A percentile compares a stretch with the other conserved stretches of the same genome.
These are phyloP conservation scores for Echiichthys vipera DNA, from an alignment of 2,797 vertebrate genomes.

Conservation along the genomic window DNA sequence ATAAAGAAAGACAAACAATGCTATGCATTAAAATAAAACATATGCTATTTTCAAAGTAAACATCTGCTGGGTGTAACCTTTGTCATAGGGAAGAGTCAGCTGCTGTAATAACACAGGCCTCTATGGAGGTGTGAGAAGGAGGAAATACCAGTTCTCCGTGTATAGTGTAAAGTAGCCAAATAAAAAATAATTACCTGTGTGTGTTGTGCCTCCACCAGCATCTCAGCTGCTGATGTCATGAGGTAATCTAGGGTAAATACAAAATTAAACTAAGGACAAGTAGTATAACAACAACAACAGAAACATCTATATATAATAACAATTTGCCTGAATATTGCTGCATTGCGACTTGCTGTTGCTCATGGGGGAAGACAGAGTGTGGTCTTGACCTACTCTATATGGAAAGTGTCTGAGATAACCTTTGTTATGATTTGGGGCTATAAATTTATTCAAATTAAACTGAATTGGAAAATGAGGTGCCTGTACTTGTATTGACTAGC, in stretches of 20 bases:
- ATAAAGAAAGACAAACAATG: not conserved
- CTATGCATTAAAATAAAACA: not conserved
- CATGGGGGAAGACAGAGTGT: too few species aligned
- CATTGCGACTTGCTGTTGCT: too few species aligned
- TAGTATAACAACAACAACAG: too few species aligned
- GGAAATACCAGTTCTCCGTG: not conserved
- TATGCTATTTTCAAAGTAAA: not conserved
- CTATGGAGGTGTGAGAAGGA: constrained; percentile 1
- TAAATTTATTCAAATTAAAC: too few species aligned
- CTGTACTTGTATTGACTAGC: too few species aligned
- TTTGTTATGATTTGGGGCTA: too few species aligned
- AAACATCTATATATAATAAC: too few species aligned
- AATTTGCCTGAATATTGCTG: too few species aligned
- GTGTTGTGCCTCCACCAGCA: not conserved
- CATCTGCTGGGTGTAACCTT: not conserved
- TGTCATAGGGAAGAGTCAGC: not conserved
- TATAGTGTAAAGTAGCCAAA: not conserved
- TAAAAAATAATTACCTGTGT: constrained; percentile 16
- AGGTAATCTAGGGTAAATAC: not conserved
- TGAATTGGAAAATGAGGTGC: too few species aligned
- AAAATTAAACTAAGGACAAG: not conserved
- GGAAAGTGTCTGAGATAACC: too few species aligned
- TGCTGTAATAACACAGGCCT: constrained; percentile 2
- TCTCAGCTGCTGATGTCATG: constrained; percentile 4
- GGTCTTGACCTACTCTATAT: too few species aligned